Evolutionary conservation across 2,797 vertebrate genomes (phyloP), one percentile per base, ranked within the genome.

Genomic region (Vireo griseus): DNA sequence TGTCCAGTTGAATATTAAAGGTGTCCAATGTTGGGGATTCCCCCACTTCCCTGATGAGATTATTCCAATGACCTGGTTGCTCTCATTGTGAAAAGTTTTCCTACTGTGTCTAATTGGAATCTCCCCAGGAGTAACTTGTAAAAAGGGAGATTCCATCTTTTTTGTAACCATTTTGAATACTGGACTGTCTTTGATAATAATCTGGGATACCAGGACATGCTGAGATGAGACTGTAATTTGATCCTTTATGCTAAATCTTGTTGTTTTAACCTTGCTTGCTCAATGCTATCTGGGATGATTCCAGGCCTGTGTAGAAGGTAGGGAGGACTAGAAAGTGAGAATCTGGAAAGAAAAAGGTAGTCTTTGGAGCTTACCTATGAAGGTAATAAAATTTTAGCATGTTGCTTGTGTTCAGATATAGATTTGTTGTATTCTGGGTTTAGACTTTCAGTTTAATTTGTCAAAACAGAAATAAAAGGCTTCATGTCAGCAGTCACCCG

Each of bases 181-280:
- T 35, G 18, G 29, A 51, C 45, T 0, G 0, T 58, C 20, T 76
- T 50, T 31, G 24, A 11, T 57, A 62, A 61, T 76, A 26, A 9
- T 52, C 25, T 66, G 39, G 75, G 74, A 52, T 81, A 87, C 31
- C 33, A 69, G 61, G 54, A 54, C 29, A 22, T 35, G 50, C 33
- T 65, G 63, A 82, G 28, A 44, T 76, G 17, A 69, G 8, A 1
- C 26, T 48, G 45, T 44, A 54, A 55, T 81, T 86, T 73, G 37
- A 59, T 74, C 18, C 29, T 74, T 79, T 59, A 11, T 85, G 45
- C 37, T 71, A 45, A 61, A 61, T 86, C 33, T 61, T 26, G 0
- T 66, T 75, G 50, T 75, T 35, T 59, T 76, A 78, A 73, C 25
- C 25, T 86, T 78, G 44, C 12, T 77, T 81, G 29, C 31, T 90